phyloP scores from a whole-genome alignment of 2,113 vertebrate genomes.

The Anhinga anhinga region DNA sequence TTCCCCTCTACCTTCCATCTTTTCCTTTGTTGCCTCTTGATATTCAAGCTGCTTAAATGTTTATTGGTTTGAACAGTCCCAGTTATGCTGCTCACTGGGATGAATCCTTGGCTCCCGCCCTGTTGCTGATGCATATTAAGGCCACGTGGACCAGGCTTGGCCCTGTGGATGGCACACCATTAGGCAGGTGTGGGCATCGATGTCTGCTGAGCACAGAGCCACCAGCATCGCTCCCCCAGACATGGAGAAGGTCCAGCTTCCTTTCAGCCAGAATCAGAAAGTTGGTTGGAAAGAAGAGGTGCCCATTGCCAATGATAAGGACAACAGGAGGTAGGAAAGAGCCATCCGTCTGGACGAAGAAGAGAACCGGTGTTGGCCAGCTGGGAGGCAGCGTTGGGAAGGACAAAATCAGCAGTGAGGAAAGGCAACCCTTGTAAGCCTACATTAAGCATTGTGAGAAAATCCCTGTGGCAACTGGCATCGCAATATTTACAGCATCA shows the following conservation, averaged over 20 bases:
- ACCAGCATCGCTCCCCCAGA: neutral
- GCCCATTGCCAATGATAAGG: neutral
- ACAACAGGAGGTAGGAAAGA: neutral
- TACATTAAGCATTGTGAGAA: neutral
- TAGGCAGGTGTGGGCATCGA: conserved; percentile 9
- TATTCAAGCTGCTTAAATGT: neutral
- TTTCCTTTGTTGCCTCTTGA: neutral
- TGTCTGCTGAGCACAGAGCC: neutral
- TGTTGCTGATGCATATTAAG: neutral
- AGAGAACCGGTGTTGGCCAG: neutral
- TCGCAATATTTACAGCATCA: neutral
- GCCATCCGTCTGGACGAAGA: neutral
- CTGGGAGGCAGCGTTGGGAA: neutral
- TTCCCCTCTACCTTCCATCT: neutral
- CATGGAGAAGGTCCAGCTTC: neutral
- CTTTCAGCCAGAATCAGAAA: neutral
- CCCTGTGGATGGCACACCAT: neutral
- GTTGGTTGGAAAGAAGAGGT: neutral
- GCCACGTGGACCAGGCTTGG: neutral
- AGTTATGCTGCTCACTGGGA: neutral
- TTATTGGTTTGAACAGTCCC: neutral
- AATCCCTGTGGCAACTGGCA: neutral
- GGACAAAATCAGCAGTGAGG: neutral
- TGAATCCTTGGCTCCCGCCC: neutral
- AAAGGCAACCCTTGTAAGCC: neutral